Percentiles rank a stretch among this genome's conserved stretches.
phyloP scores from a whole-genome alignment of 2,888 invertebrate genomes.

The Augiades crinisus region DNA sequence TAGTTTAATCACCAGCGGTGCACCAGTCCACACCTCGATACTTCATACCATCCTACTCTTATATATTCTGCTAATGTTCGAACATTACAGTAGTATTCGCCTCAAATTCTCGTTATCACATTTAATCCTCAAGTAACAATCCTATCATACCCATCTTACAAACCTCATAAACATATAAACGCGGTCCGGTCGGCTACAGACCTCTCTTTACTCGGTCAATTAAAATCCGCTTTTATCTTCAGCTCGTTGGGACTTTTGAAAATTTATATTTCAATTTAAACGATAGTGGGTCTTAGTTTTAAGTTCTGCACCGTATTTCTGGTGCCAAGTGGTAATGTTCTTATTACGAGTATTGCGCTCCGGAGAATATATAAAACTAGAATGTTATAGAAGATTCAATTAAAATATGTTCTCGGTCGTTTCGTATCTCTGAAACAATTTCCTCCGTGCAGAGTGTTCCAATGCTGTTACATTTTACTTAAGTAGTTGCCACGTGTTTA shows the following conservation, averaged over 20 bases:
- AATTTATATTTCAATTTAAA: conserved; percentile 12
- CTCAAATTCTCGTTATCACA: too few species aligned
- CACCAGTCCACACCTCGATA: too few species aligned
- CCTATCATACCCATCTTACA: too few species aligned
- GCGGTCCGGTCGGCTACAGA: too few species aligned
- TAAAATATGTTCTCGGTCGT: background rate
- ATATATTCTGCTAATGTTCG: too few species aligned
- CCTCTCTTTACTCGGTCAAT: too few species aligned
- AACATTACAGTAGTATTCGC: too few species aligned
- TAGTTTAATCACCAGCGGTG: too few species aligned
- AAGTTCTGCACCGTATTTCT: conserved; percentile 7
- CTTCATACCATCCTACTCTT: too few species aligned
- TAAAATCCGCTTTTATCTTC: background rate
- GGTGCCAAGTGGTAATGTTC: conserved; percentile 4
- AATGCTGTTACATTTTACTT: background rate
- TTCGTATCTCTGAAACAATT: background rate
- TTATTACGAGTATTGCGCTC: background rate
- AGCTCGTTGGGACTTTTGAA: background rate
- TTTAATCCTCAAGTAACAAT: too few species aligned
- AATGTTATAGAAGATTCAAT: background rate
- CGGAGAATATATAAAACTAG: background rate
- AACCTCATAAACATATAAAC: too few species aligned
- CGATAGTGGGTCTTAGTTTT: background rate
- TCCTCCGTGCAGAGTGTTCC: background rate
- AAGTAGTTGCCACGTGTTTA: conserved; percentile 5